These are phyloP conservation scores for Oopsacas minuta DNA, from an alignment of 37 sponge, comb jelly and placozoan species.

Conservation along the genomic window DNA sequence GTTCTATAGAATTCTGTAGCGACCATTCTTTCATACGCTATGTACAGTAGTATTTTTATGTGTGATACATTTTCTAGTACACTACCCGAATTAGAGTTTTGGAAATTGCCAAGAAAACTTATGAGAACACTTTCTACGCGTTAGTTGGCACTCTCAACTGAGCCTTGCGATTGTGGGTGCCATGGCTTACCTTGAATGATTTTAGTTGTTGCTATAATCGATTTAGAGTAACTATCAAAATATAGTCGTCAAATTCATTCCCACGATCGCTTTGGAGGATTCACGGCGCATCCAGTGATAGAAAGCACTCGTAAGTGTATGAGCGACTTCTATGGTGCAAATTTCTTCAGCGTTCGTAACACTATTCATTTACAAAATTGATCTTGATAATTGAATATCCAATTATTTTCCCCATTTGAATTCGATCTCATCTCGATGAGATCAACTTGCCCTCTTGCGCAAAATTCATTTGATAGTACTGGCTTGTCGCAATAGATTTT, in stretches of 20 bases:
- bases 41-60: slow-evolving; percentile 2
- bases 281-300: neutral
- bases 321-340: neutral
- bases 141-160: too few species aligned
- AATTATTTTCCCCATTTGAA: slow-evolving; percentile 8
- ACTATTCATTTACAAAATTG: neutral
- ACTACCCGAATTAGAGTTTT: neutral
- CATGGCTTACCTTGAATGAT: slow-evolving; percentile 5
- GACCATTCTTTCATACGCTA: neutral
- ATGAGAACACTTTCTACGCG: neutral
- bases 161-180: neutral
- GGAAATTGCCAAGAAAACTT: neutral
- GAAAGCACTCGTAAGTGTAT: neutral
- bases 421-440: neutral
- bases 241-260: neutral
- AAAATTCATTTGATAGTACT: neutral
- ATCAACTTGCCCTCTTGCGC: slow-evolving; percentile 12
- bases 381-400: slow-evolving; percentile 14
- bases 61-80: neutral
- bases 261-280: neutral
- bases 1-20: neutral
- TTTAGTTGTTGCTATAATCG: neutral
- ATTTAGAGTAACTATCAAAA: slow-evolving; percentile 9
- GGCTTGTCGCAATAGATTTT: neutral
- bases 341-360: neutral